Evolutionary conservation across 2,888 invertebrate genomes (phyloP).

Genomic region (Cantharis flavilabris): DNA sequence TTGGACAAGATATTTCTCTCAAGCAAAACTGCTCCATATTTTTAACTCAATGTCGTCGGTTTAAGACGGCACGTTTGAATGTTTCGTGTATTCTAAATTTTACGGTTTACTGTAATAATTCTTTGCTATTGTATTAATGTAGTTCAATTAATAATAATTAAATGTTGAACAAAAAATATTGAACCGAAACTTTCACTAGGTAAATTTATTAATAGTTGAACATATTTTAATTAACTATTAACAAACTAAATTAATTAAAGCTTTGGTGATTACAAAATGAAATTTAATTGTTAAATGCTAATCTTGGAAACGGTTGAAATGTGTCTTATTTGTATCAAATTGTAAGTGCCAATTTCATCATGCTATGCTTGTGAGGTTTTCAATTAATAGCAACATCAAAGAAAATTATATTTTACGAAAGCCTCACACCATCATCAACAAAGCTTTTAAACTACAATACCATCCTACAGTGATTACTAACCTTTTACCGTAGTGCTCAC

Average conservation of each 20-base stretch:
- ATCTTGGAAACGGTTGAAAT: not conserved
- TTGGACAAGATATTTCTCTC: not conserved
- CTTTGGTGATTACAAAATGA: not conserved
- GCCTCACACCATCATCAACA: not conserved
- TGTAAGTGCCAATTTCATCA: too few species aligned
- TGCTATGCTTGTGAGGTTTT: not conserved
- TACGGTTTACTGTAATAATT: not conserved
- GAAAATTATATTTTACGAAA: not conserved
- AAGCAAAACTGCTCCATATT: not conserved
- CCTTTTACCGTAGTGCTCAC: too few species aligned
- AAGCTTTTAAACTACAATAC: not conserved
- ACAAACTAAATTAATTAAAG: not conserved
- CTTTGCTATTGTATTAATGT: too few species aligned
- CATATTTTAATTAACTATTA: not conserved
- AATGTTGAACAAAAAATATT: too few species aligned
- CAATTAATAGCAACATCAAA: not conserved
- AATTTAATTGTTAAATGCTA: not conserved
- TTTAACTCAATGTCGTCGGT: not conserved
- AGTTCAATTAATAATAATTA: too few species aligned
- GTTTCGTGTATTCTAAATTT: not conserved
- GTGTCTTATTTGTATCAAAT: not conserved
- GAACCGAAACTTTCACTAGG: not conserved
- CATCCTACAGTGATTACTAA: too few species aligned
- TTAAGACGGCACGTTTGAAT: not conserved
- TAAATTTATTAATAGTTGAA: not conserved